Percentiles rank a stretch among this genome's conserved stretches.
Evolutionary conservation across 2,113 vertebrate genomes (phyloP).

Genomic region (Cyanistes caeruleus): DNA sequence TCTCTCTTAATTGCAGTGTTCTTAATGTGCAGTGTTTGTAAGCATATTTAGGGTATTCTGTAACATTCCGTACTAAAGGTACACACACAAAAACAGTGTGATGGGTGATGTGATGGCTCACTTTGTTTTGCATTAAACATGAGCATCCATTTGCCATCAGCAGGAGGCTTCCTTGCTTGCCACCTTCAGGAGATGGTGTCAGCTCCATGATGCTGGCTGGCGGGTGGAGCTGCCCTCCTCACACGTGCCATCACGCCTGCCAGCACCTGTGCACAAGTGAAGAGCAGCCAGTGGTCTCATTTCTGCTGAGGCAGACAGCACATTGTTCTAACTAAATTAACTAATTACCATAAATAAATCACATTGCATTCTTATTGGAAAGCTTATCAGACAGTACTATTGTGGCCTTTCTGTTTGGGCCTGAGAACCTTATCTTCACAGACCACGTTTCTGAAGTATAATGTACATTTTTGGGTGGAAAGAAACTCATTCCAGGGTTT

Average conservation of each 20-base stretch:
- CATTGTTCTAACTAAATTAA: constrained; percentile 15
- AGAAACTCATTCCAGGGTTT: background rate
- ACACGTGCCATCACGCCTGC: fast-evolving
- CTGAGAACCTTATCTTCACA: constrained; percentile 8
- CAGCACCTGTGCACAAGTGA: background rate
- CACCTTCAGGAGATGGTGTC: fast-evolving
- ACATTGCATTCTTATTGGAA: background rate
- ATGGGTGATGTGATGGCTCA: background rate
- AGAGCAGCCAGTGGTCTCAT: background rate
- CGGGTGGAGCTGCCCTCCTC: background rate
- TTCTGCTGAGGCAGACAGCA: background rate
- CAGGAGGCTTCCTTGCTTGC: background rate
- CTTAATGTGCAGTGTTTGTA: background rate
- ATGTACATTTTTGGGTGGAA: background rate
- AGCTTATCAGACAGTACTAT: background rate
- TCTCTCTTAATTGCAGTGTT: background rate
- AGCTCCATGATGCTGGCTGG: background rate
- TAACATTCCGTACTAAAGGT: background rate
- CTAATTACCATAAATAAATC: constrained; percentile 43
- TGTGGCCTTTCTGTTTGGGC: background rate
- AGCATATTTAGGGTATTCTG: fast-evolving
- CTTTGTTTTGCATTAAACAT: background rate
- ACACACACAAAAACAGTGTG: too few relatives aligned
- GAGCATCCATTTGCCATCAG: background rate
- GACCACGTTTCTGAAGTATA: background rate